These are phyloP conservation scores for Sphaerophoria taeniata DNA, from an alignment of 2,888 invertebrate genomes.

Conservation along the genomic window DNA sequence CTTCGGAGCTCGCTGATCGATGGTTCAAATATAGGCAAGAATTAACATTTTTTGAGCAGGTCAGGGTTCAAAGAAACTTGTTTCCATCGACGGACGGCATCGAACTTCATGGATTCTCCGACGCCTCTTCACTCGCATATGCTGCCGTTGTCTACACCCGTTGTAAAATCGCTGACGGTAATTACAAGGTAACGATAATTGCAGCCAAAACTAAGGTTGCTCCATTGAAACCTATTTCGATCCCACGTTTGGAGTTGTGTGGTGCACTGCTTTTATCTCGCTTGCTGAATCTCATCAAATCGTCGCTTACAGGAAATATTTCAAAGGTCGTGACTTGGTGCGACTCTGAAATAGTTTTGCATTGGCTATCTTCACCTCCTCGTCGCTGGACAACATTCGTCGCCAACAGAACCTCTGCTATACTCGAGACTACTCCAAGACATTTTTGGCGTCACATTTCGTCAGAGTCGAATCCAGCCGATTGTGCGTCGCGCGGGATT, in stretches of 20 bases:
- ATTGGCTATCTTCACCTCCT: conserved; percentile 11
- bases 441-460: no score
- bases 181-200: conserved; percentile 4
- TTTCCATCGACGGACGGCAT: neutral
- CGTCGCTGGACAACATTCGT: neutral
- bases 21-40: conserved; percentile 25
- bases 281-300: conserved; percentile 34
- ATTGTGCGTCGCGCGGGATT: no score
- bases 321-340: conserved; percentile 2
- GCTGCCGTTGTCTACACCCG: conserved; percentile 16
- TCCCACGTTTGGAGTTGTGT: conserved; percentile 43
- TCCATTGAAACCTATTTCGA: conserved; percentile 34
- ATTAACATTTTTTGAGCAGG: neutral
- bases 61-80: conserved; percentile 14
- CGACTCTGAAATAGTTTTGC: conserved; percentile 7
- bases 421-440: no score
- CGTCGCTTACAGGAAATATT: conserved; percentile 15
- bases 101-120: conserved; percentile 10
- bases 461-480: neutral
- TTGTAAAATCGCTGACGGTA: conserved; percentile 2
- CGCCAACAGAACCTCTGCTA: no score
- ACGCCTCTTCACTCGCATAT: conserved; percentile 10
- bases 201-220: conserved; percentile 16
- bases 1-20: conserved; percentile 6
- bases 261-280: neutral